phyloP scores from a whole-genome alignment of 2,888 invertebrate species.

The Itoplectis maculator region DNA sequence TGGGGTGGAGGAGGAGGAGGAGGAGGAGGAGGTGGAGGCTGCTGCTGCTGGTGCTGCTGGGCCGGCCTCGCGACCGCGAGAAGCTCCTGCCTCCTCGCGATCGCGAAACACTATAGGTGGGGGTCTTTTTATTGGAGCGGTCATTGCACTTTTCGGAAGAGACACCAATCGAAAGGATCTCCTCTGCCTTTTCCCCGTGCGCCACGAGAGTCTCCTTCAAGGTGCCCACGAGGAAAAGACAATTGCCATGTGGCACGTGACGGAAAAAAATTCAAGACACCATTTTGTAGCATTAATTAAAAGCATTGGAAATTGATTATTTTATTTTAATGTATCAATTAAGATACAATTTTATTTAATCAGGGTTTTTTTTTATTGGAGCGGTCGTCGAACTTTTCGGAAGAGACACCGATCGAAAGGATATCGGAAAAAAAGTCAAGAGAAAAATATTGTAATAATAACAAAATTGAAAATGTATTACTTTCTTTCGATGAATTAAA shows the following conservation, averaged over 20 bases:
- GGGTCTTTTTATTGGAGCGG: slow-evolving; percentile 83
- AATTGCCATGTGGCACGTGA: not conserved
- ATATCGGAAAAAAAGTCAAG: not conserved
- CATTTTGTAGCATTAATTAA: too few relatives aligned
- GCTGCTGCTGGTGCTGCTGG: slow-evolving; percentile 24
- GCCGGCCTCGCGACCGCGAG: slow-evolving; percentile 58
- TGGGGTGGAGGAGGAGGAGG: slow-evolving; percentile 64
- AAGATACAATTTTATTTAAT: too few relatives aligned
- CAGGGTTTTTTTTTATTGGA: too few relatives aligned
- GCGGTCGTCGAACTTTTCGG: too few relatives aligned
- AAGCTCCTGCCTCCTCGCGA: slow-evolving; percentile 43
- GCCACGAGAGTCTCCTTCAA: slow-evolving; percentile 1
- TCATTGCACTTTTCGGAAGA: slow-evolving; percentile 81
- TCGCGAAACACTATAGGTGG: slow-evolving; percentile 54
- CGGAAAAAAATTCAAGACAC: not conserved
- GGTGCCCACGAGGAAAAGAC: not conserved
- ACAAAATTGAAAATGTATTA: too few relatives aligned
- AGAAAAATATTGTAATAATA: too few relatives aligned
- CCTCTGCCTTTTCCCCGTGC: slow-evolving; percentile 64
- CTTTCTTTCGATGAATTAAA: not conserved
- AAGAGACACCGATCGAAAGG: not conserved
- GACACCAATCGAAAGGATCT: slow-evolving; percentile 74
- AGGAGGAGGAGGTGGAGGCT: too few relatives aligned
- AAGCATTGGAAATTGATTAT: too few relatives aligned
- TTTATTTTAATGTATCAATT: too few relatives aligned